A percentile compares a stretch with the other conserved stretches of the same genome.
Evolutionary conservation across 2,888 invertebrate genomes (phyloP).

Genomic region (Lycocerus yunnanus): DNA sequence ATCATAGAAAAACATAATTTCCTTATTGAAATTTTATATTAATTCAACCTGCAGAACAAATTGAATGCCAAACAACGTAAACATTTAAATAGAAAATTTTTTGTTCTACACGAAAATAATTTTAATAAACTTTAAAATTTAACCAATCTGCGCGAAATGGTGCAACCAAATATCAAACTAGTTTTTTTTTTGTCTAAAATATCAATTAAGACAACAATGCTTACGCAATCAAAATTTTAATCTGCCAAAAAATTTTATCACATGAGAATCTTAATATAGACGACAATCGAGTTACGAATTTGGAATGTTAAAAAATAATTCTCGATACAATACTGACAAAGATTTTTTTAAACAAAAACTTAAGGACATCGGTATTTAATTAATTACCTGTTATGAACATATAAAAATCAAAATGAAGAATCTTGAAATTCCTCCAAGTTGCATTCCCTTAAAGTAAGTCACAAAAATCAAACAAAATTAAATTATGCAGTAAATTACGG

Average conservation of each 20-base stretch:
- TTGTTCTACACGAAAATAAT: background rate
- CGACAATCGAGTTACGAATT: background rate
- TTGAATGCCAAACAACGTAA: background rate
- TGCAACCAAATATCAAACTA: background rate
- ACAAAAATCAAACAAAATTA: background rate
- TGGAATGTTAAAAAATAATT: background rate
- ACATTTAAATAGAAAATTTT: background rate
- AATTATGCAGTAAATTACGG: background rate
- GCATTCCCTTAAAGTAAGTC: conserved; percentile 1
- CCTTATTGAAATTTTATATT: background rate
- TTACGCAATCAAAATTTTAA: conserved; percentile 3
- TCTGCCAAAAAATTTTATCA: conserved; percentile 4
- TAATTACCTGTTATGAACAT: conserved; percentile 1
- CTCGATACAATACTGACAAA: background rate
- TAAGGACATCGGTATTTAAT: background rate
- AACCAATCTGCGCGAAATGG: background rate
- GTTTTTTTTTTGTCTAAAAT: background rate
- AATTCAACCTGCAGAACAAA: background rate
- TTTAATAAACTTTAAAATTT: too few species aligned
- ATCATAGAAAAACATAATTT: background rate
- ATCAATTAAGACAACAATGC: background rate
- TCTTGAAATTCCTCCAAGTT: background rate
- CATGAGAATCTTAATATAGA: conserved; percentile 8
- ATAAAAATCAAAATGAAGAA: background rate
- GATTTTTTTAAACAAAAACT: background rate